Evolutionary conservation across 2,797 vertebrate genomes (phyloP).

Genomic region (Enteromius radiatus): DNA sequence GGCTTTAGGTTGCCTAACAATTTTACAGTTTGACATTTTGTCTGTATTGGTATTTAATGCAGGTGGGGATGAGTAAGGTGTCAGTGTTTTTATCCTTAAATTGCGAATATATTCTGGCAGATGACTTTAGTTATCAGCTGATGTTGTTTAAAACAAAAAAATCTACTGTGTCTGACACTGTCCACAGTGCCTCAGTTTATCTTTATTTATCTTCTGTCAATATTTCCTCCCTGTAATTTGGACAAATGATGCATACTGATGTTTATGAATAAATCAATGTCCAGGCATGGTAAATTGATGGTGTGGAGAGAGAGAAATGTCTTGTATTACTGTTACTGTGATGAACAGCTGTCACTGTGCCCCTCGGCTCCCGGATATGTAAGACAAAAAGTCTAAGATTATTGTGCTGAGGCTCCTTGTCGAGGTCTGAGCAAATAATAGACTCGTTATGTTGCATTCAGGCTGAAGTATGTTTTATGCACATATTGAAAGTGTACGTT

Average conservation of each 20-base stretch:
- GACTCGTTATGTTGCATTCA: constrained; percentile 29
- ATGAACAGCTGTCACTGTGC: constrained; percentile 74
- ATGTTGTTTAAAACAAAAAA: constrained; percentile 33
- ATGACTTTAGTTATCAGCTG: constrained; percentile 27
- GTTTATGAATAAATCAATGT: constrained; percentile 35
- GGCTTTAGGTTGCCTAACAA: constrained; percentile 35
- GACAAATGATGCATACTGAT: constrained; percentile 14
- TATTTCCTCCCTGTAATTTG: constrained; percentile 10
- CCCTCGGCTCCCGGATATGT: constrained; percentile 71
- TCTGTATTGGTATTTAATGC: constrained; percentile 38
- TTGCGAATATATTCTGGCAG: constrained; percentile 4
- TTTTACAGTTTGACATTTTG: constrained; percentile 50
- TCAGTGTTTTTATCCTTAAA: constrained; percentile 39
- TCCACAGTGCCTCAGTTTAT: neutral
- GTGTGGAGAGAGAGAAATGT: constrained; percentile 48
- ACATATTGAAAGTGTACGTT: constrained; percentile 33
- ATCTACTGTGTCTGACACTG: neutral
- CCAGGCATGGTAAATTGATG: constrained; percentile 6
- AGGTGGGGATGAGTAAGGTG: constrained; percentile 42
- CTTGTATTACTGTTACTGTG: constrained; percentile 64
- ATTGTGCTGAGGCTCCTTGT: constrained; percentile 61
- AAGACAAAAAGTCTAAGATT: constrained; percentile 63
- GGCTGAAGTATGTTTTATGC: constrained; percentile 26
- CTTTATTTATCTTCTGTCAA: neutral
- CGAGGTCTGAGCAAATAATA: constrained; percentile 67